Conservation (phyloP, 2,888 invertebrate genomes). For the Coelinius sp. region DNA sequence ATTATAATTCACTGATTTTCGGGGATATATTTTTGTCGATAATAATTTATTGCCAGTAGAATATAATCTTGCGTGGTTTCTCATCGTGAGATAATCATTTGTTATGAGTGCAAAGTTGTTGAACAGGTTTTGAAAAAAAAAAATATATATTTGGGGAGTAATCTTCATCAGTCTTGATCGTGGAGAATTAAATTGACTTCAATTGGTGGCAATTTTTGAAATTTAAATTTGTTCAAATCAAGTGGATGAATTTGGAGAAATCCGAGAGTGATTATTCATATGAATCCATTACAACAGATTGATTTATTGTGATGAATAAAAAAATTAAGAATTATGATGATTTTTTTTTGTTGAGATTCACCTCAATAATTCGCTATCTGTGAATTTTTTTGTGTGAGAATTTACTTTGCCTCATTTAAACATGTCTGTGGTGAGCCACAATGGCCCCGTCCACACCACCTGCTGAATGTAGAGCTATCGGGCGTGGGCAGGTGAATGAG, state of each 20-base stretch:
- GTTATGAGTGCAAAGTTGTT: too few relatives aligned
- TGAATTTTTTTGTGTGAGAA: background rate
- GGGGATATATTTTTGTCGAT: background rate
- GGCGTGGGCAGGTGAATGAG: slow-evolving; percentile 39
- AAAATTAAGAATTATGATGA: too few relatives aligned
- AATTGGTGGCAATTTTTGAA: too few relatives aligned
- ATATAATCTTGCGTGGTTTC: background rate
- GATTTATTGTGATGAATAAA: too few relatives aligned
- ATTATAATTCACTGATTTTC: slow-evolving; percentile 36
- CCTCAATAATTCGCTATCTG: background rate
- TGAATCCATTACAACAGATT: too few relatives aligned
- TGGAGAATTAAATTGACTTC: too few relatives aligned
- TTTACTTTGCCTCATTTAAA: background rate
- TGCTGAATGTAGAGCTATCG: slow-evolving; percentile 22
- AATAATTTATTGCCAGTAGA: slow-evolving; percentile 3
- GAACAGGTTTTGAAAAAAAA: background rate
- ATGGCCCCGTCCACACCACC: slow-evolving; percentile 6
- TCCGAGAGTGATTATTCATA: too few relatives aligned
- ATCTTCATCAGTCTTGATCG: too few relatives aligned
- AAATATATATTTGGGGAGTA: background rate
- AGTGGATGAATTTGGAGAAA: too few relatives aligned
- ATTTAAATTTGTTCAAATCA: too few relatives aligned
- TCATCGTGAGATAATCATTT: background rate
- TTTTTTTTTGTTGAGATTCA: too few relatives aligned
- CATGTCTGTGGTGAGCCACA: slow-evolving; percentile 27